These are phyloP conservation scores for Pseudococcus viburni DNA, from an alignment of 2,888 invertebrate species.

Conservation along the genomic window DNA sequence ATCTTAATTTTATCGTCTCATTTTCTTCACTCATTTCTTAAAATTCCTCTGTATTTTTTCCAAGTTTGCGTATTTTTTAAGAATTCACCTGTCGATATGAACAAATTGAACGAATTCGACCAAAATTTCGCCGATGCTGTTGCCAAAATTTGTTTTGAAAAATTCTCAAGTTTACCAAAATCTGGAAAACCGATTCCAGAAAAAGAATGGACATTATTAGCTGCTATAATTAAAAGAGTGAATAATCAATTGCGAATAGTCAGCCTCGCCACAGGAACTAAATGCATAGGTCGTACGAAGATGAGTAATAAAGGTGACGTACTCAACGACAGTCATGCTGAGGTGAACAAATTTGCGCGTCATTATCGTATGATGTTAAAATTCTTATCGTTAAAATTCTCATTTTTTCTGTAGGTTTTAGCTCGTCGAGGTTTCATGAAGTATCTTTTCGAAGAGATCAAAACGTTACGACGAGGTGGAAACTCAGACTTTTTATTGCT, in stretches of 20 bases:
- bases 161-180: constrained; percentile 79
- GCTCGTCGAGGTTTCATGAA: constrained; percentile 86
- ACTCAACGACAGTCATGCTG: constrained; percentile 93
- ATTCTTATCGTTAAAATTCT: not conserved
- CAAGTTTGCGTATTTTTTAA: not conserved
- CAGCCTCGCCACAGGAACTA: constrained; percentile 87
- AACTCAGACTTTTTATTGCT: constrained; percentile 68
- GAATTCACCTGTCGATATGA: not conserved
- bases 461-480: constrained; percentile 70
- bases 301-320: constrained; percentile 79
- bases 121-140: constrained; percentile 73
- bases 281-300: constrained; percentile 83
- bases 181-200: constrained; percentile 82
- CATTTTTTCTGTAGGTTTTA: constrained; percentile 73
- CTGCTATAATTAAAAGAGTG: constrained; percentile 77
- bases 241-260: constrained; percentile 62
- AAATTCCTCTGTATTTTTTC: not conserved
- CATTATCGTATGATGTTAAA: not conserved
- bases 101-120: constrained; percentile 54
- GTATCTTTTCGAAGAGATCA: constrained; percentile 81
- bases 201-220: constrained; percentile 87
- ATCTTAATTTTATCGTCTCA: not conserved
- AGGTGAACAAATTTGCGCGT: constrained; percentile 72
- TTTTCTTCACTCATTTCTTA: not conserved
- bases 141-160: constrained; percentile 76